Conservation (phyloP, 2,888 invertebrate genomes). For the Aromia moschata region DNA sequence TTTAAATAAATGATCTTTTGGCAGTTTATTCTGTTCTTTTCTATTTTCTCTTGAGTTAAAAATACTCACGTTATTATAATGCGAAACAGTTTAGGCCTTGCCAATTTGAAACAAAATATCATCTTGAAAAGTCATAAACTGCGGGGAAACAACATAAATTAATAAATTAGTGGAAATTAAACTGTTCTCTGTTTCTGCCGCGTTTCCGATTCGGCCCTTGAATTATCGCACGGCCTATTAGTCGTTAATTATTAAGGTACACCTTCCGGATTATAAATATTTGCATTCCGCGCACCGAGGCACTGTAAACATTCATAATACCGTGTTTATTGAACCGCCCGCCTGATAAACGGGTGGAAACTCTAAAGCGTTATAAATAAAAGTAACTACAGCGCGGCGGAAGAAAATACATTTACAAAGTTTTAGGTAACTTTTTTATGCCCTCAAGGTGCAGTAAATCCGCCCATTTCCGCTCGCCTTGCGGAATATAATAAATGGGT, state of each 20-base stretch:
- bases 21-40: too few species aligned
- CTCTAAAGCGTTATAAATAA: not conserved
- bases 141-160: too few species aligned
- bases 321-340: not conserved
- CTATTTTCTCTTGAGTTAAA: too few species aligned
- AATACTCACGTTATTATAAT: too few species aligned
- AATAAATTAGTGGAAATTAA: too few species aligned
- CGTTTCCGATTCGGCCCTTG: too few species aligned
- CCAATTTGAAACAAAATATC: too few species aligned
- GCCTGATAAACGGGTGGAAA: not conserved
- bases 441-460: conserved; percentile 4
- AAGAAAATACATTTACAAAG: not conserved
- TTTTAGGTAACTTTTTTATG: conserved; percentile 8
- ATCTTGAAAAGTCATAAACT: too few species aligned
- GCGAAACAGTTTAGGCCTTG: too few species aligned
- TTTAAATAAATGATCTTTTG: too few species aligned
- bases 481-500: conserved; percentile 15
- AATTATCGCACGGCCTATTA: too few species aligned
- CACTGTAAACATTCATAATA: not conserved
- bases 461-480: conserved; percentile 4
- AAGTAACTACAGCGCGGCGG: not conserved
- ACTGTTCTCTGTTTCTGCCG: too few species aligned
- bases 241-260: not conserved
- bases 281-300: not conserved
- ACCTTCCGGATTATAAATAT: not conserved